These are phyloP conservation scores for Baronia brevicornis DNA, from an alignment of 2,888 invertebrate species.

Conservation along the genomic window DNA sequence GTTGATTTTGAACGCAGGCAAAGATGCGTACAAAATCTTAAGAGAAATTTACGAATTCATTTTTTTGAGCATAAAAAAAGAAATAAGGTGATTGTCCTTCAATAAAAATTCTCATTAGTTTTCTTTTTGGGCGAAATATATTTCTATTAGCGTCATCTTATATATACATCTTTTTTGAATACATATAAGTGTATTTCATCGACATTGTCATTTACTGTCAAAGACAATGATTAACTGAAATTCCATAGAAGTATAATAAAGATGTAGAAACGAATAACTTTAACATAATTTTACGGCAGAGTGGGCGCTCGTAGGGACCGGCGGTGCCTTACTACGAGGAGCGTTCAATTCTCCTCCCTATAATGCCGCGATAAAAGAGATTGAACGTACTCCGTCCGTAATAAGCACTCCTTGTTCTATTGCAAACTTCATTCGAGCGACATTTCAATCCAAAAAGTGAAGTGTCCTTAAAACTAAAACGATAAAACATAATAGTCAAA, in stretches of 20 bases:
- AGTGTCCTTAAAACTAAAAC: constrained; percentile 27
- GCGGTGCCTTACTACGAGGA: constrained; percentile 44
- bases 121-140: no score
- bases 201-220: no score
- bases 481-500: constrained; percentile 13
- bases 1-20: no score
- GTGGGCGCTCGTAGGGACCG: constrained; percentile 47
- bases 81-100: no score
- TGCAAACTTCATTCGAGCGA: constrained; percentile 37
- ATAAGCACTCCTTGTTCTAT: constrained; percentile 49
- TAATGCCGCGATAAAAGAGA: constrained; percentile 68
- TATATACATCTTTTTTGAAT: no score
- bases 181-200: no score
- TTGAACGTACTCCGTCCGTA: constrained; percentile 64
- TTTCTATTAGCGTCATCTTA: no score
- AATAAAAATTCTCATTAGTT: no score
- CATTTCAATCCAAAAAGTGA: constrained; percentile 42
- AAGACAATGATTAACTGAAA: constrained; percentile 31
- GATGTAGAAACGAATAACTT: constrained; percentile 52
- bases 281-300: constrained; percentile 68
- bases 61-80: no score
- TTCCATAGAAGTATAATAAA: constrained; percentile 40
- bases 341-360: constrained; percentile 56
- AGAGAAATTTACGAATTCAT: no score
- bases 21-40: no score